A percentile compares a stretch with the other conserved stretches of the same genome.
These are phyloP conservation scores for Calliphora vicina DNA, from an alignment of 1,140 invertebrate species.

Conservation along the genomic window DNA sequence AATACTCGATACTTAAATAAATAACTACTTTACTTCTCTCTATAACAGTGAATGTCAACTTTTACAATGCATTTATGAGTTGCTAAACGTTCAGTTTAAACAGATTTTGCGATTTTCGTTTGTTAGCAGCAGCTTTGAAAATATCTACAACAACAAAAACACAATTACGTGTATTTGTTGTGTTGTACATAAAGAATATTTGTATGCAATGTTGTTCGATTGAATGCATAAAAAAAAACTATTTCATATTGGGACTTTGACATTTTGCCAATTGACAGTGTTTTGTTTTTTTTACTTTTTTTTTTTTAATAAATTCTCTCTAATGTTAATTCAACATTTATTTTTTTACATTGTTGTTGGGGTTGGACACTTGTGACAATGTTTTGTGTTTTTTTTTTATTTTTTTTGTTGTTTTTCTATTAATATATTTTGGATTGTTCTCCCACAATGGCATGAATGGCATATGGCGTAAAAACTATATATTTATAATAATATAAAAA, in stretches of 20 bases:
- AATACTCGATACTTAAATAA: background rate
- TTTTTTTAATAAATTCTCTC: background rate
- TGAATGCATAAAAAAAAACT: background rate
- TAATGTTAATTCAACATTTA: background rate
- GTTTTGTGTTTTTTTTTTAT: background rate
- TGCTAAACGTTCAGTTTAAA: background rate
- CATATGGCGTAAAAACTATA: background rate
- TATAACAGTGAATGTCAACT: background rate
- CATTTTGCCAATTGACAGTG: conserved; percentile 32
- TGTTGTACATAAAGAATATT: conserved; percentile 17
- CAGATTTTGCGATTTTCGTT: background rate
- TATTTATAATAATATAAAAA: background rate
- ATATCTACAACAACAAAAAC: background rate
- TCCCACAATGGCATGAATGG: conserved; percentile 20
- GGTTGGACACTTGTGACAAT: conserved; percentile 26
- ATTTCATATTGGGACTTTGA: conserved; percentile 29
- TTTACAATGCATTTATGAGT: background rate
- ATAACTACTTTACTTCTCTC: background rate
- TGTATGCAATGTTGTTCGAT: background rate
- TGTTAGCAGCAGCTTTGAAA: background rate
- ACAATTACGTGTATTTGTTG: conserved; percentile 10
- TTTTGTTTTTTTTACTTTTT: background rate
- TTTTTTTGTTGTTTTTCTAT: no score
- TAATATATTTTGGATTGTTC: conserved; percentile 13
- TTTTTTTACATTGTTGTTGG: background rate